Conservation (phyloP, 2,113 vertebrate genomes). For the Carollia perspicillata region DNA sequence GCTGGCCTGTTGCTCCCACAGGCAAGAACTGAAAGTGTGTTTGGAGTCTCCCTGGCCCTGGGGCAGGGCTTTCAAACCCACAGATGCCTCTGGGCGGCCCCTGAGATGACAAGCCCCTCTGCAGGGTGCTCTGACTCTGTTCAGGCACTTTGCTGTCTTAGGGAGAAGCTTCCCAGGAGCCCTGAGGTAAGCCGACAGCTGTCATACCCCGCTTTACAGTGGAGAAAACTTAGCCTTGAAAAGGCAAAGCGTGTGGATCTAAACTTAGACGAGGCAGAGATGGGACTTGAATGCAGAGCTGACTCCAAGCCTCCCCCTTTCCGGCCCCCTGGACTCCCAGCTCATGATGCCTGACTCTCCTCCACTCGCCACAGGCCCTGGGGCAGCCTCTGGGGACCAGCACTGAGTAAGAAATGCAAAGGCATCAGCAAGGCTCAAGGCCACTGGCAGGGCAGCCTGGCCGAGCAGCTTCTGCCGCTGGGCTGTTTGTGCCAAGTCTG, state of each 20-base stretch:
- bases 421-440: background rate
- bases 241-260: background rate
- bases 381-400: background rate
- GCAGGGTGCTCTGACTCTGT: background rate
- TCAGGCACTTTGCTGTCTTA: background rate
- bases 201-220: background rate
- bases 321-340: no score
- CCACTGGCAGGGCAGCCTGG: background rate
- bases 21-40: accelerated
- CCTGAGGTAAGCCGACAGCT: background rate
- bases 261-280: background rate
- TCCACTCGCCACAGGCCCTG: accelerated
- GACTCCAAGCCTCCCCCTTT: background rate
- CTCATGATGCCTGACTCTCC: background rate
- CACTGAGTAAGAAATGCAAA: background rate
- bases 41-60: background rate
- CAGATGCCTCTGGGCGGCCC: accelerated
- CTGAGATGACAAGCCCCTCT: background rate
- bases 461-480: background rate
- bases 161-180: background rate
- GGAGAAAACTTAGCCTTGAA: background rate
- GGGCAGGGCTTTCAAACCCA: background rate
- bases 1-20: accelerated
- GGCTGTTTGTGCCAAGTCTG: background rate
- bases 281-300: background rate